Percentiles rank a stretch among this genome's conserved stretches.
Evolutionary conservation across 2,888 invertebrate genomes (phyloP).

Genomic region (Nemotelus pantherinus): DNA sequence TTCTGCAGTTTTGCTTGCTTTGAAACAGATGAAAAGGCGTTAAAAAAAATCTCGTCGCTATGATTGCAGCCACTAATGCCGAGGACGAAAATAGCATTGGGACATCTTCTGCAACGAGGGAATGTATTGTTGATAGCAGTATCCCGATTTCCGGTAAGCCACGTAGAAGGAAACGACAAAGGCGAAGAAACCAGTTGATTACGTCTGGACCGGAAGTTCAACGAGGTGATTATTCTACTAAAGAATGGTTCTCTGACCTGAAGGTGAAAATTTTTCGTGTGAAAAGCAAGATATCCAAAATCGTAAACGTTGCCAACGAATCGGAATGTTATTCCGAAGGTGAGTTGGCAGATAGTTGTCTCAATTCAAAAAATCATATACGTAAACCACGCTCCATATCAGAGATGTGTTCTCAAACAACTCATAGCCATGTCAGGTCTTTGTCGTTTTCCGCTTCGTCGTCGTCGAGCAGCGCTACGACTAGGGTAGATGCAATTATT

Average conservation of each 20-base stretch:
- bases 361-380: background rate
- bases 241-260: background rate
- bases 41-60: too few relatives aligned
- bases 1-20: too few relatives aligned
- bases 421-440: background rate
- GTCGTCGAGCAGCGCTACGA: background rate
- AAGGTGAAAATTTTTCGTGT: slow-evolving; percentile 15
- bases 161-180: too few relatives aligned
- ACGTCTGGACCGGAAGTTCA: too few relatives aligned
- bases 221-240: too few relatives aligned
- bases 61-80: too few relatives aligned
- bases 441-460: slow-evolving; percentile 16
- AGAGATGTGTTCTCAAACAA: background rate
- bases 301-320: background rate
- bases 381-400: slow-evolving; percentile 3
- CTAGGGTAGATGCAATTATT: background rate
- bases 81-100: too few relatives aligned
- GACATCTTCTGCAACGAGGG: too few relatives aligned
- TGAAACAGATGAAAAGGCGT: too few relatives aligned
- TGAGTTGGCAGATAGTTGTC: background rate
- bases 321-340: background rate
- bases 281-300: slow-evolving; percentile 9
- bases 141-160: too few relatives aligned
- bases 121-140: too few relatives aligned
- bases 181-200: too few relatives aligned